These are phyloP conservation scores for Lepus timidus DNA, from an alignment of 2,113 vertebrate genomes.

Conservation along the genomic window DNA sequence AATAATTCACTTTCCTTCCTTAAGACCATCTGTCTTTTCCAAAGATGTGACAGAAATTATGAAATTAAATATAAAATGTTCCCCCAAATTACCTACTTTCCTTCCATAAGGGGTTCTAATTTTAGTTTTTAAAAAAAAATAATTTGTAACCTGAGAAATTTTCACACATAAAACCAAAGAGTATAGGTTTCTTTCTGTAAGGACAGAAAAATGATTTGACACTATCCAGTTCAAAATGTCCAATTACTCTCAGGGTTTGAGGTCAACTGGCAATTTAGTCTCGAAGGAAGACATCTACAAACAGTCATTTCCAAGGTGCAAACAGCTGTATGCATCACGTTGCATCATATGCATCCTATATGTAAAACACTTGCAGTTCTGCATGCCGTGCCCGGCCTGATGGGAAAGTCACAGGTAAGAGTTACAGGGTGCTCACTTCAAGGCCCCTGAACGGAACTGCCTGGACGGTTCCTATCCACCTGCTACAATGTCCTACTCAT, in stretches of 20 bases:
- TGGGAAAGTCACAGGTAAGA: not conserved
- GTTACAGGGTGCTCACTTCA: not conserved
- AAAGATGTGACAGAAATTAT: not conserved
- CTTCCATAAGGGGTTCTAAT: not conserved
- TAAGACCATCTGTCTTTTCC: constrained; percentile 8
- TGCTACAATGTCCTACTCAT: not conserved
- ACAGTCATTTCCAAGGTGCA: not conserved
- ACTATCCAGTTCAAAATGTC: not conserved
- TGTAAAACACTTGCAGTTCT: not conserved
- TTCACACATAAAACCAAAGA: not conserved
- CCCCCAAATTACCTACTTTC: not conserved
- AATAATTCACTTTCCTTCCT: not conserved
- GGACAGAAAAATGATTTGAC: not conserved
- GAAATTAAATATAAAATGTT: constrained; percentile 35
- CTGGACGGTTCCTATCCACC: not conserved
- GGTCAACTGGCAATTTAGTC: not conserved
- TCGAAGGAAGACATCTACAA: not conserved
- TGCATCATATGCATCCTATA: not conserved
- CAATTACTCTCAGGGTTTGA: not conserved
- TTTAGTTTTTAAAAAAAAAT: not conserved
- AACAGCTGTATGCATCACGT: not conserved
- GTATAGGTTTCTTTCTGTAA: not conserved
- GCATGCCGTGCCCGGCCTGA: not conserved
- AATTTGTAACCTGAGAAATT: not conserved
- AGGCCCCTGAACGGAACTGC: not conserved